Evolutionary conservation across 2,113 vertebrate species (phyloP).

Genomic region (Serinus canaria): DNA sequence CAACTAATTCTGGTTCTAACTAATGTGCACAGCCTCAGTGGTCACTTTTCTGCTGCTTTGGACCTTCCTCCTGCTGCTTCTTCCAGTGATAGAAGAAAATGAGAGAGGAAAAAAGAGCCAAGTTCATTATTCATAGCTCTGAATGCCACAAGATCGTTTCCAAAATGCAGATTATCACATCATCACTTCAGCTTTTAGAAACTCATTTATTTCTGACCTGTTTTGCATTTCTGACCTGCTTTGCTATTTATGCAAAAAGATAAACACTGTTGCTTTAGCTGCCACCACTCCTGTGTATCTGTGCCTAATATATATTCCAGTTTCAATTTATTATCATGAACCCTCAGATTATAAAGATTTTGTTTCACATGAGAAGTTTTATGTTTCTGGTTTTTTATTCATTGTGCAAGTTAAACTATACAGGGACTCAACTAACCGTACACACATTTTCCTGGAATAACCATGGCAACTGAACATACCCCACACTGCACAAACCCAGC

Average conservation of each 20-base stretch:
- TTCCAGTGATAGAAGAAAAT: neutral
- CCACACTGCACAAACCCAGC: neutral
- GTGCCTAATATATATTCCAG: neutral
- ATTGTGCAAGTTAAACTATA: conserved; percentile 1
- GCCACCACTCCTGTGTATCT: neutral
- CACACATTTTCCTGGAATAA: conserved; percentile 38
- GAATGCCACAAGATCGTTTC: conserved; percentile 12
- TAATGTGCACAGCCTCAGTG: neutral
- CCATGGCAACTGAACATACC: conserved; percentile 48
- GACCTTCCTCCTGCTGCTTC: neutral
- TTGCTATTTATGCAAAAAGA: conserved; percentile 9
- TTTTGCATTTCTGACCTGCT: conserved; percentile 47
- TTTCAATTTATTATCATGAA: conserved; percentile 17
- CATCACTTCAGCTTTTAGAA: conserved; percentile 37
- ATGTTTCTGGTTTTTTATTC: neutral
- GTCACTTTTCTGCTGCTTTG: neutral
- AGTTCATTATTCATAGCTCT: neutral
- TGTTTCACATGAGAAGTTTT: conserved; percentile 11
- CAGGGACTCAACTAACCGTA: neutral
- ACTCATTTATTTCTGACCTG: conserved; percentile 32
- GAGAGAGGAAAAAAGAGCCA: neutral
- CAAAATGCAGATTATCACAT: conserved; percentile 39
- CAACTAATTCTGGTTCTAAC: neutral
- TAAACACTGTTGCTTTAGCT: neutral
- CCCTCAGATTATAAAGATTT: conserved; percentile 24